Evolutionary conservation across 2,113 vertebrate species (phyloP).

Genomic region (Anas platyrhynchos): DNA sequence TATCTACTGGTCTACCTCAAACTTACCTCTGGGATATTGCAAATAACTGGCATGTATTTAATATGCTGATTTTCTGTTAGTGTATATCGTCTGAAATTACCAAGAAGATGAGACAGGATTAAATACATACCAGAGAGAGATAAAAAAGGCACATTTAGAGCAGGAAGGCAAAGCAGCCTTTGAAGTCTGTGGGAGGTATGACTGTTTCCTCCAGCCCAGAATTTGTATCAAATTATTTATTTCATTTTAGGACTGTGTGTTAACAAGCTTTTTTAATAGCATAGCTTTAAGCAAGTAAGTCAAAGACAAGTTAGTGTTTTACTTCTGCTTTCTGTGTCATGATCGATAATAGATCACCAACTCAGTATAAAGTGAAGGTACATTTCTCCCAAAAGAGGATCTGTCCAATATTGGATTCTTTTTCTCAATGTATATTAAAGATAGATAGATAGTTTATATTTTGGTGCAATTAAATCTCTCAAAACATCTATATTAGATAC

Average conservation of each 20-base stretch:
- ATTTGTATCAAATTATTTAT: conserved; percentile 34
- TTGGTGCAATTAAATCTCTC: background rate
- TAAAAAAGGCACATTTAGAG: background rate
- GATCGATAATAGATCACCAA: conserved; percentile 25
- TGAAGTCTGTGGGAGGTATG: conserved; percentile 51
- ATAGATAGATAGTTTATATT: conserved; percentile 1
- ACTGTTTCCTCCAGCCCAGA: conserved; percentile 21
- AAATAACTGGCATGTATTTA: background rate
- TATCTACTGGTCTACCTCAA: background rate
- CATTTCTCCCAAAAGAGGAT: background rate
- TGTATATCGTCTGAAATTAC: background rate
- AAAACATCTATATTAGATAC: background rate
- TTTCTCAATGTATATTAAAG: background rate
- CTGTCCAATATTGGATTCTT: background rate
- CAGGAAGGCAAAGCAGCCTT: background rate
- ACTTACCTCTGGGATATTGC: background rate
- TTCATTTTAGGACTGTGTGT: background rate
- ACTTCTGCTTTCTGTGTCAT: background rate
- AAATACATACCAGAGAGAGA: conserved; percentile 26
- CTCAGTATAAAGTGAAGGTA: background rate
- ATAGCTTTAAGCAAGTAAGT: background rate
- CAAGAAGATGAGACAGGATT: conserved; percentile 19
- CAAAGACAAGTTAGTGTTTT: background rate
- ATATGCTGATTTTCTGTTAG: conserved; percentile 7
- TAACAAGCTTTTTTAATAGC: background rate